A percentile compares a stretch with the other conserved stretches of the same genome.
phyloP scores from a whole-genome alignment of 92 coral and sea anemone species.

The Zoanthus sociatus region DNA sequence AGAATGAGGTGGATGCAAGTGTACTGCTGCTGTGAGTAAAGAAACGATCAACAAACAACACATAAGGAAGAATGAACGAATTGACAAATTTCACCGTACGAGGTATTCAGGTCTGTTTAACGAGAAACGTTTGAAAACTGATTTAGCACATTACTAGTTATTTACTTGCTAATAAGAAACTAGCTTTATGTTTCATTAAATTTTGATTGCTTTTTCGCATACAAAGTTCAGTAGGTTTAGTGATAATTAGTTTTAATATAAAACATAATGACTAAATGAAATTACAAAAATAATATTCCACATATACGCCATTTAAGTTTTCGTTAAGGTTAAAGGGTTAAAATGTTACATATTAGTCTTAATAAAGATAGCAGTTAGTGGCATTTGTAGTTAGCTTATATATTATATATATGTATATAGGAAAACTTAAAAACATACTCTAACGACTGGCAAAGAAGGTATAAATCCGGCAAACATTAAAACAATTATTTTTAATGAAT shows the following conservation, averaged over 20 bases:
- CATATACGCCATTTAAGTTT: too few species aligned
- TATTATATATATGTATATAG: background rate
- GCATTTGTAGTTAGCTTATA: background rate
- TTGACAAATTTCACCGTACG: background rate
- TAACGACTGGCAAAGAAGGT: background rate
- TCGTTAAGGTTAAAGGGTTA: background rate
- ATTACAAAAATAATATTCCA: too few species aligned
- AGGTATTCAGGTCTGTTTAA: background rate
- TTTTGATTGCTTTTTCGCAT: background rate
- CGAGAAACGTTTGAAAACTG: background rate
- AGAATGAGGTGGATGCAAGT: constrained; percentile 23
- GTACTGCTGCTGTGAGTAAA: constrained; percentile 28
- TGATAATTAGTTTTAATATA: background rate
- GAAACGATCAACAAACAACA: background rate
- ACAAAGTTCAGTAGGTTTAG: background rate
- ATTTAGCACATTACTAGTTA: background rate
- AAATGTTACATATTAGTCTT: background rate
- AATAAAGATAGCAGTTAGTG: background rate
- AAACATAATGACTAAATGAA: too few species aligned
- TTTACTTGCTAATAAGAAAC: background rate
- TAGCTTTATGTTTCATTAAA: background rate
- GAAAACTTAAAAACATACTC: background rate
- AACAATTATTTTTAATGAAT: background rate
- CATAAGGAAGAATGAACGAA: constrained; percentile 1
- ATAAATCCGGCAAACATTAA: background rate